Base-by-base conservation (phyloP, 2,888 invertebrate species). In the Trichopria drosophilae region DNA sequence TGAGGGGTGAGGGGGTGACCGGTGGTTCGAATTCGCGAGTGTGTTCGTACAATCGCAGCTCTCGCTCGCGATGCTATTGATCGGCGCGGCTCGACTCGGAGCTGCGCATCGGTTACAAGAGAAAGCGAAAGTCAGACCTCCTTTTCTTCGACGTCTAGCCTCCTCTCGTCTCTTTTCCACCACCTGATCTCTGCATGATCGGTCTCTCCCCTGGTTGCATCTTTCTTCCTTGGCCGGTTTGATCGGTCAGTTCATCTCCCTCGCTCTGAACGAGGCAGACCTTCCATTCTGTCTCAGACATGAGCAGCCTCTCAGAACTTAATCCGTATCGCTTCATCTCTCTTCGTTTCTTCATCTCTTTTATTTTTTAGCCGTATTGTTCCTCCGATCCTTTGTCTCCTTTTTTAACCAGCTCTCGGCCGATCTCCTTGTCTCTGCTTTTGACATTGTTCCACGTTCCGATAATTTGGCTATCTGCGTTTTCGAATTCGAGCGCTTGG, bases 61-160 rank as follows among this genome's bases (percentile, higher is more conserved):
- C n/a, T n/a, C n/a, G n/a, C n/a, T n/a, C n/a, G n/a, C n/a, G n/a
- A n/a, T n/a, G n/a, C n/a, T n/a, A n/a, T n/a, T n/a, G n/a, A 61
- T 58, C 63, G 55, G 50, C 60, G 58, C 63, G 59, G 58, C 65
- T 61, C 57, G 51, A 59, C 64, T 66, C 68, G 65, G 68, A 66
- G 63, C 66, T 62, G 64, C 64, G 67, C 63, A 36, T 51, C 42
- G 40, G 19, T 53, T 46, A 44, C 55, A 39, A 49, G 43, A 59
- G 69, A 73, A 72, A 73, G 71, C 71, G 72, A 73, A 73, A 73
- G 72, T 73, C 69, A 64, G 59, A 62, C 59, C 63, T 64, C 66
- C 62, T 63, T 65, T 66, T 67, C 62, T 64, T 61, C 56, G 54
- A 29, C 59, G 62, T 66, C 65, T 64, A 62, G 63, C 54, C 63